Evolutionary conservation across 1,140 invertebrate species (phyloP).

Genomic region (Saccostrea glomerata): DNA sequence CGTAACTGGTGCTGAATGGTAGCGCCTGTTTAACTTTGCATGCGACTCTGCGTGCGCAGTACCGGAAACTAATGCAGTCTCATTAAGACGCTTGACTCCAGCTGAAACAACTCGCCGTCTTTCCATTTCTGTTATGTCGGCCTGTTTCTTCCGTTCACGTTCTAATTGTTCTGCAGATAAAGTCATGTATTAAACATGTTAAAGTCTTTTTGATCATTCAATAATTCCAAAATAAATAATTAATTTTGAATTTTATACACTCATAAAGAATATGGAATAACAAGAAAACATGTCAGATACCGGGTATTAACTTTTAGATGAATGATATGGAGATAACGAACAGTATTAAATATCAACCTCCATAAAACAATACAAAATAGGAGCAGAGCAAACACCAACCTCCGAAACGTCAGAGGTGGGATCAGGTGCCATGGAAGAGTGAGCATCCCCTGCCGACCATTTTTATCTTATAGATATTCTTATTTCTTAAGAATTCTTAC

Average conservation of each 20-base stretch:
- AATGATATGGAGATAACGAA: too few relatives aligned
- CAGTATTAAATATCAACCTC: too few relatives aligned
- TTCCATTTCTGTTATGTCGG: slow-evolving; percentile 48
- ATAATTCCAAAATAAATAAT: neutral
- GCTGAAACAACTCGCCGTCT: slow-evolving; percentile 43
- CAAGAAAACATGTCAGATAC: too few relatives aligned
- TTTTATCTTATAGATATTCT: neutral
- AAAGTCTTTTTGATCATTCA: neutral
- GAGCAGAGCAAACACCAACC: too few relatives aligned
- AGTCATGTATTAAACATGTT: neutral
- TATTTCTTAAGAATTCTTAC: neutral
- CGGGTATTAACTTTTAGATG: too few relatives aligned
- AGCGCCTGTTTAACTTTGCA: slow-evolving; percentile 9
- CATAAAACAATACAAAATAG: too few relatives aligned
- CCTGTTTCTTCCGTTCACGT: slow-evolving; percentile 47
- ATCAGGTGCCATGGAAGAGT: too few relatives aligned
- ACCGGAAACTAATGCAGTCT: neutral
- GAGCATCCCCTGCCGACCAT: too few relatives aligned
- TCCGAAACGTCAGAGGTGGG: too few relatives aligned
- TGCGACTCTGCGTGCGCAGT: neutral
- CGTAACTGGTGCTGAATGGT: neutral
- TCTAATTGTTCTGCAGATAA: slow-evolving; percentile 54
- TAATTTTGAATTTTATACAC: too few relatives aligned
- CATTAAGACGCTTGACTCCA: slow-evolving; percentile 26
- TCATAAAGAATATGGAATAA: too few relatives aligned